Percentiles rank a stretch among this genome's conserved stretches.
phyloP scores from a whole-genome alignment of 2,113 vertebrate species.

The Chloebia gouldiae region DNA sequence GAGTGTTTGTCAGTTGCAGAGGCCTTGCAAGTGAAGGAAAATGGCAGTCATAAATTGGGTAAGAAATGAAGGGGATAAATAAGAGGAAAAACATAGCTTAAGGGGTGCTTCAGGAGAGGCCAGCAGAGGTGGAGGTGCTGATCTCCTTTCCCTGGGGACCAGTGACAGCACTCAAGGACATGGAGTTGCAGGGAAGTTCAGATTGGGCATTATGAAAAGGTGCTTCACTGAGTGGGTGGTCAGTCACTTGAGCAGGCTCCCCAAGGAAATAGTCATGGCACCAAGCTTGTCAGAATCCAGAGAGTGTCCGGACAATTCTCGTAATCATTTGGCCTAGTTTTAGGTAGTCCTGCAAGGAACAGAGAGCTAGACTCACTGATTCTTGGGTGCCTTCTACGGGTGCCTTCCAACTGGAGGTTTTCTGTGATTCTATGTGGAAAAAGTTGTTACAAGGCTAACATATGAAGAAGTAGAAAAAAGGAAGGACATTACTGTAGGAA shows the following conservation, averaged over 20 bases:
- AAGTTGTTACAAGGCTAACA: neutral
- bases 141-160: neutral
- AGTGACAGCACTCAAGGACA: neutral
- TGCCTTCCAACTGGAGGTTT: neutral
- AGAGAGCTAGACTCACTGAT: neutral
- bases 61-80: neutral
- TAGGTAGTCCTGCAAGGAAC: neutral
- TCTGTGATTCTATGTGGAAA: neutral
- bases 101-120: neutral
- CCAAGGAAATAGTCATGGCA: neutral
- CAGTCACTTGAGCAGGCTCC: neutral
- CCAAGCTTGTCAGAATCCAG: neutral
- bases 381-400: neutral
- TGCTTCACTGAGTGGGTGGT: neutral
- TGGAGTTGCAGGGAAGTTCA: neutral
- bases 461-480: neutral
- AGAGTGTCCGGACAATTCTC: neutral
- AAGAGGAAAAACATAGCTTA: neutral
- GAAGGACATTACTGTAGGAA: neutral
- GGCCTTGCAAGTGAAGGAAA: neutral
- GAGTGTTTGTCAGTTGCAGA: neutral
- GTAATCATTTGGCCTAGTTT: neutral
- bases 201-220: neutral
- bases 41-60: neutral
- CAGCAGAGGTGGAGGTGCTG: neutral